A percentile compares a stretch with the other conserved stretches of the same genome.
Evolutionary conservation across 2,797 vertebrate species (phyloP).

Genomic region (Vireo griseus): DNA sequence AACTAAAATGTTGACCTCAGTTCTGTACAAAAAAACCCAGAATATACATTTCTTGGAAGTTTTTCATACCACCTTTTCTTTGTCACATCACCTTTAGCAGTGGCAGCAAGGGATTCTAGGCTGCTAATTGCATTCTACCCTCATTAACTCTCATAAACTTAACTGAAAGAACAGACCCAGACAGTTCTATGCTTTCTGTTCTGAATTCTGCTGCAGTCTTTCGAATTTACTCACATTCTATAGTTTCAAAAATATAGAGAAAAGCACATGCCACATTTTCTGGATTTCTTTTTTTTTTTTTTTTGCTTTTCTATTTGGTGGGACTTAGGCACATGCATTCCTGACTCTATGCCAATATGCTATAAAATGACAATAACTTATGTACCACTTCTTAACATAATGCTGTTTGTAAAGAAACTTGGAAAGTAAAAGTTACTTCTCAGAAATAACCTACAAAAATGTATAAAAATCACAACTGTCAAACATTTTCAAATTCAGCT

Average conservation of each 20-base stretch:
- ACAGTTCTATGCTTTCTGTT: background rate
- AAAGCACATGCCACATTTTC: background rate
- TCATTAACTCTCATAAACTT: background rate
- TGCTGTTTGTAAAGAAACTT: background rate
- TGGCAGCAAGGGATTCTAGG: background rate
- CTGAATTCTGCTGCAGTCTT: background rate
- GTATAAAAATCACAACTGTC: background rate
- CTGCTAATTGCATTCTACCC: background rate
- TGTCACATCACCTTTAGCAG: background rate
- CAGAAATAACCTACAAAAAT: background rate
- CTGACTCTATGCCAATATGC: background rate
- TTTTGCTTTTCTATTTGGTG: background rate
- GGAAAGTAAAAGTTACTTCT: background rate
- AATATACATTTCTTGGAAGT: background rate
- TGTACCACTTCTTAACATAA: background rate
- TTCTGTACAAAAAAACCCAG: background rate
- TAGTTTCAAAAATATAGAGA: background rate
- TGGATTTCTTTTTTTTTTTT: background rate
- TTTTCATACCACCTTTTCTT: background rate
- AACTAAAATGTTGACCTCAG: background rate
- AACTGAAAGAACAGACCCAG: background rate
- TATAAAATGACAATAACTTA: background rate
- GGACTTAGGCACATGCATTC: background rate
- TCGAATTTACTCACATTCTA: background rate
- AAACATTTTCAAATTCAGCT: constrained; percentile 6